Conservation (phyloP, 2,888 invertebrate species). For the Andrena chrysosceles region DNA sequence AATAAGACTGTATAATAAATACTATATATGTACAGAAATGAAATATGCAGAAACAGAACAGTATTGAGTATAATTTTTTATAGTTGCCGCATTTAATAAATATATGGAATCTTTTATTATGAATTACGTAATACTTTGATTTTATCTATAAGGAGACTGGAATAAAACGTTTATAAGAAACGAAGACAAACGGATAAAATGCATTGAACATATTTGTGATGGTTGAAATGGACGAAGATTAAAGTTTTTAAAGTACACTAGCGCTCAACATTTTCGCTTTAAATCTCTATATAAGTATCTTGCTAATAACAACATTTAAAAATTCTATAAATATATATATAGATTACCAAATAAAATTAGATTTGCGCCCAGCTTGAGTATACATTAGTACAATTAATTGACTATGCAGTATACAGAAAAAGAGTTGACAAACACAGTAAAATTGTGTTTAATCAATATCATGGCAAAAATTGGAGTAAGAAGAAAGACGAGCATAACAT, state of each 20-base stretch:
- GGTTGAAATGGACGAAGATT: slow-evolving; percentile 19
- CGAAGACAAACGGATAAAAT: slow-evolving; percentile 34
- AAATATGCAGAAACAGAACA: slow-evolving; percentile 22
- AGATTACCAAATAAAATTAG: slow-evolving; percentile 26
- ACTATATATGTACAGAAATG: slow-evolving; percentile 45
- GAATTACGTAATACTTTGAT: slow-evolving; percentile 15
- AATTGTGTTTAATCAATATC: slow-evolving; percentile 41
- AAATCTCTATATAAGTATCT: slow-evolving; percentile 46
- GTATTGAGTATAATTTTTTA: slow-evolving; percentile 37
- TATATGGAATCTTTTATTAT: slow-evolving; percentile 46
- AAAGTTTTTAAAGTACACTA: slow-evolving; percentile 46
- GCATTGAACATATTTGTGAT: slow-evolving; percentile 32
- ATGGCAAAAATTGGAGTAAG: slow-evolving; percentile 34
- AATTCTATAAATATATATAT: slow-evolving; percentile 27
- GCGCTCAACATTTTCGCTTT: slow-evolving; percentile 13
- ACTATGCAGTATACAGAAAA: slow-evolving; percentile 45
- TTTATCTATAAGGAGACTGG: slow-evolving; percentile 10
- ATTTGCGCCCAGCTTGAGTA: slow-evolving; percentile 36
- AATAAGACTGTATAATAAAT: slow-evolving; percentile 51
- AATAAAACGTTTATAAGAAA: slow-evolving; percentile 27
- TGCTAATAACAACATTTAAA: slow-evolving; percentile 26
- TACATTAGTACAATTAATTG: slow-evolving; percentile 50
- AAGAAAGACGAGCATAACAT: slow-evolving; percentile 19
- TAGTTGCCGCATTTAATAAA: slow-evolving; percentile 24
- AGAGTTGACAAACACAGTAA: slow-evolving; percentile 35